A percentile compares a stretch with the other conserved stretches of the same genome.
These are phyloP conservation scores for Picathartes gymnocephalus DNA, from an alignment of 2,113 vertebrate species.

Conservation along the genomic window DNA sequence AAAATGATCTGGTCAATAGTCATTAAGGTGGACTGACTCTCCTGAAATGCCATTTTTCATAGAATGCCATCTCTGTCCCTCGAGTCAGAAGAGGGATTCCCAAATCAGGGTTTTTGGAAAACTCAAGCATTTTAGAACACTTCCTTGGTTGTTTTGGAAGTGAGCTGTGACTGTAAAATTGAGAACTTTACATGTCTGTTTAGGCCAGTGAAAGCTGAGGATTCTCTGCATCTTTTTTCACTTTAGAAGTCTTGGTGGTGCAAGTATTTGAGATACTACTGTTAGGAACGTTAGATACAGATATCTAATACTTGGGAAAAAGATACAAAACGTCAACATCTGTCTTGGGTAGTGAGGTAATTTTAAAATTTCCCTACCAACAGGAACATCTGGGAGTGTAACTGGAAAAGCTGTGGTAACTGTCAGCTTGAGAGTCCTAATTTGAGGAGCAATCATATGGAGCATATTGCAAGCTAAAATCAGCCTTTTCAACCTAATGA, in stretches of 20 bases:
- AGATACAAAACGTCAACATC: background rate
- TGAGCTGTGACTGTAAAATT: background rate
- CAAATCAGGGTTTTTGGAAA: background rate
- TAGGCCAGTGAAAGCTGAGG: background rate
- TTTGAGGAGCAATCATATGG: background rate
- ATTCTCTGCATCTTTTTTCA: background rate
- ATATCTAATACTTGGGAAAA: background rate
- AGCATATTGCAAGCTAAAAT: background rate
- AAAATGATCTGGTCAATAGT: rapidly evolving
- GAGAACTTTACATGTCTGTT: background rate
- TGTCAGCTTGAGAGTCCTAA: background rate
- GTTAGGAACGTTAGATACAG: background rate
- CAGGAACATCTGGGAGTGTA: background rate
- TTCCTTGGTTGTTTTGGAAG: background rate
- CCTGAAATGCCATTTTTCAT: background rate
- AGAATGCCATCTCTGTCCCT: background rate
- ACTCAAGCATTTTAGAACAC: background rate
- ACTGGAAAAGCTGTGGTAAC: background rate
- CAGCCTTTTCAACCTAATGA: background rate
- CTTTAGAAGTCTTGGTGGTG: background rate
- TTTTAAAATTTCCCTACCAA: background rate
- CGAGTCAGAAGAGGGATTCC: background rate
- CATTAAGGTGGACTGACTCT: background rate
- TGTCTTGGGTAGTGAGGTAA: background rate
- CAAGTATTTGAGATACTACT: background rate